Percentiles rank a stretch among this genome's conserved stretches.
Conservation (phyloP, 2,797 vertebrate species). For the Siniperca obscura region DNA sequence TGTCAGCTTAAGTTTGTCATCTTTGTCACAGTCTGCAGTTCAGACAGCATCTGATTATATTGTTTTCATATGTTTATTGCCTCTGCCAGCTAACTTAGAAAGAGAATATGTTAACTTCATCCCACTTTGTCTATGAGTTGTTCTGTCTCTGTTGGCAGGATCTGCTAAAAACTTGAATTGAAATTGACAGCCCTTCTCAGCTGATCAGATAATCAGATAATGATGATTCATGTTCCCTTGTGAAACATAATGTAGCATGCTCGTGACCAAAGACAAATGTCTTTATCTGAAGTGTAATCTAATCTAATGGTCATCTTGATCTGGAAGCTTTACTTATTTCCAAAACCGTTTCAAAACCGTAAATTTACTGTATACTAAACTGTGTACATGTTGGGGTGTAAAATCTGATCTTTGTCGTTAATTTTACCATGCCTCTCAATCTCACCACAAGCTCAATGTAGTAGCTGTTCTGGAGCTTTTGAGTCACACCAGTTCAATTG, state of each 20-base stretch:
- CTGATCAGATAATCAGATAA: slow-evolving; percentile 1
- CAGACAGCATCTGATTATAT: slow-evolving; percentile 38
- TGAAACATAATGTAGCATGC: neutral
- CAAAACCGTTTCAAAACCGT: neutral
- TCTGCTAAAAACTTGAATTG: neutral
- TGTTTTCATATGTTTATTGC: slow-evolving; percentile 28
- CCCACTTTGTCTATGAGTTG: slow-evolving; percentile 18
- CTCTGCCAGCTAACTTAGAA: slow-evolving; percentile 2
- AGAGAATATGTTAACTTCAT: slow-evolving; percentile 36
- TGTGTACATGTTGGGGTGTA: no score
- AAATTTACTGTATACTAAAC: neutral
- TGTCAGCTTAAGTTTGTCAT: slow-evolving; percentile 42
- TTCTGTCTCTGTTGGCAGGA: slow-evolving; percentile 2
- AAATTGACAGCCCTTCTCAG: neutral
- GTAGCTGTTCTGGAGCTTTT: neutral
- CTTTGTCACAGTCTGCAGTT: slow-evolving; percentile 25
- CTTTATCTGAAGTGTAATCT: neutral
- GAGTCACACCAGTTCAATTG: neutral
- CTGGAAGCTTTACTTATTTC: neutral
- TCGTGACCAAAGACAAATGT: neutral
- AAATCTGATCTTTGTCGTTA: neutral
- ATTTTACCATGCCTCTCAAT: neutral
- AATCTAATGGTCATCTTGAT: neutral
- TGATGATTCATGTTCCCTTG: neutral
- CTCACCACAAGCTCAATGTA: neutral